A percentile compares a stretch with the other conserved stretches of the same genome.
These are phyloP conservation scores for Callipepla californica DNA, from an alignment of 2,113 vertebrate genomes.

Conservation along the genomic window DNA sequence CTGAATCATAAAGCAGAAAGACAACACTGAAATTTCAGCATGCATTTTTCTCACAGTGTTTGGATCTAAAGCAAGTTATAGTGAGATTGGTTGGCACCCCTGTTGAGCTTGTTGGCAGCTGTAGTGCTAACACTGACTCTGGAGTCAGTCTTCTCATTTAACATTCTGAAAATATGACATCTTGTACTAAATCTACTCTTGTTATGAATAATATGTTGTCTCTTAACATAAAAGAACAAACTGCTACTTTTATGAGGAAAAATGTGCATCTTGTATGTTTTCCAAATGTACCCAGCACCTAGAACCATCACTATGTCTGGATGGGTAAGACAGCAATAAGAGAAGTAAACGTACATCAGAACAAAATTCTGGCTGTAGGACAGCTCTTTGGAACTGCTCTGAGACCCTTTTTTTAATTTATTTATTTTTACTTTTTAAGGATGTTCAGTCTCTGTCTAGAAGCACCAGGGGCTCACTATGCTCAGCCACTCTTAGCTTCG, in stretches of 20 bases:
- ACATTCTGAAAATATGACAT: conserved; percentile 18
- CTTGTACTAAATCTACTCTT: conserved; percentile 41
- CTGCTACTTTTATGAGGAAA: conserved; percentile 20
- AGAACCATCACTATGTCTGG: background rate
- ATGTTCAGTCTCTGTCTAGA: too few species aligned
- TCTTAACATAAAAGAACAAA: conserved; percentile 42
- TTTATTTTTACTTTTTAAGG: too few species aligned
- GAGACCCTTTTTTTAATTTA: background rate
- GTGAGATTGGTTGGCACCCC: conserved; percentile 9
- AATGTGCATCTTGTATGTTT: background rate
- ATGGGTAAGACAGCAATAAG: background rate
- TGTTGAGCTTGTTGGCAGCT: conserved; percentile 41
- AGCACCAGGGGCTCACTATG: too few species aligned
- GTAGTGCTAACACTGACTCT: background rate
- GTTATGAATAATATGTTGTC: conserved; percentile 39
- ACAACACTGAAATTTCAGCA: conserved; percentile 10
- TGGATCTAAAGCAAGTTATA: background rate
- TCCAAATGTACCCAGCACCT: conserved; percentile 7
- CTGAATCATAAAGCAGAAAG: background rate
- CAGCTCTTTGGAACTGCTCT: background rate
- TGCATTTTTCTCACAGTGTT: background rate
- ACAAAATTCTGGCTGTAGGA: background rate
- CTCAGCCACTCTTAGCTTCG: too few species aligned
- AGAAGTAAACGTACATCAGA: background rate
- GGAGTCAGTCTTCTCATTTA: conserved; percentile 24